A percentile compares a stretch with the other conserved stretches of the same genome.
These are phyloP conservation scores for Philereme vetulata DNA, from an alignment of 2,888 invertebrate genomes.

Conservation along the genomic window DNA sequence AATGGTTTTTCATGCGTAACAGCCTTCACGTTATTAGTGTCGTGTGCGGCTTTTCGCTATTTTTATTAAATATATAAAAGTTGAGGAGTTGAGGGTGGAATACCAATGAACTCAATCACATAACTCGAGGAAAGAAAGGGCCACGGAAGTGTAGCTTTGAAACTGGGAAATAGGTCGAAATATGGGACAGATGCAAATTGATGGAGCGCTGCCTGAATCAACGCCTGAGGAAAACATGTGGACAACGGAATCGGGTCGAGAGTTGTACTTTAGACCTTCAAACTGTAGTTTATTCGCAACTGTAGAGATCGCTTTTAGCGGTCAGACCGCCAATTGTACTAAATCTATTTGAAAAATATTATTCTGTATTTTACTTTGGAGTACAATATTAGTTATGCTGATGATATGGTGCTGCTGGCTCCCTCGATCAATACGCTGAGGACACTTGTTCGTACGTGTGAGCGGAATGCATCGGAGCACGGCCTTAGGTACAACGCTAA, in stretches of 20 bases:
- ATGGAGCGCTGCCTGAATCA: slow-evolving; percentile 52
- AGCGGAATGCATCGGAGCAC: no score
- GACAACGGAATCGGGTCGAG: slow-evolving; percentile 8
- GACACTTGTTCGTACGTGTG: no score
- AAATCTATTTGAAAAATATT: no score
- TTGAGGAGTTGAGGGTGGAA: slow-evolving; percentile 52
- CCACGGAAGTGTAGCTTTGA: slow-evolving; percentile 49
- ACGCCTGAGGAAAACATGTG: slow-evolving; percentile 36
- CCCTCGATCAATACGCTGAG: no score
- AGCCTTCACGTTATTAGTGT: slow-evolving; percentile 45
- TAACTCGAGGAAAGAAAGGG: slow-evolving; percentile 58
- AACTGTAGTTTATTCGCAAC: slow-evolving; percentile 22
- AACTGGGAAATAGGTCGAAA: slow-evolving; percentile 40
- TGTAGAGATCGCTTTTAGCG: no score
- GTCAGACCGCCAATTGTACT: no score
- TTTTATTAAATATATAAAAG: slow-evolving; percentile 63
- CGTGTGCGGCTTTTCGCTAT: slow-evolving; percentile 45
- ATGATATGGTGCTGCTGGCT: no score
- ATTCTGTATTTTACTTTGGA: no score
- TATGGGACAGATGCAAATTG: slow-evolving; percentile 59
- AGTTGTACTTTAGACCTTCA: slow-evolving; percentile 8
- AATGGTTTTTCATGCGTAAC: slow-evolving; percentile 41
- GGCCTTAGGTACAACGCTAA: no score
- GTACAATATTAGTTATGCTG: no score
- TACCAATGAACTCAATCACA: slow-evolving; percentile 65